phyloP scores from a whole-genome alignment of 2,113 vertebrate species.

The Cariama cristata region DNA sequence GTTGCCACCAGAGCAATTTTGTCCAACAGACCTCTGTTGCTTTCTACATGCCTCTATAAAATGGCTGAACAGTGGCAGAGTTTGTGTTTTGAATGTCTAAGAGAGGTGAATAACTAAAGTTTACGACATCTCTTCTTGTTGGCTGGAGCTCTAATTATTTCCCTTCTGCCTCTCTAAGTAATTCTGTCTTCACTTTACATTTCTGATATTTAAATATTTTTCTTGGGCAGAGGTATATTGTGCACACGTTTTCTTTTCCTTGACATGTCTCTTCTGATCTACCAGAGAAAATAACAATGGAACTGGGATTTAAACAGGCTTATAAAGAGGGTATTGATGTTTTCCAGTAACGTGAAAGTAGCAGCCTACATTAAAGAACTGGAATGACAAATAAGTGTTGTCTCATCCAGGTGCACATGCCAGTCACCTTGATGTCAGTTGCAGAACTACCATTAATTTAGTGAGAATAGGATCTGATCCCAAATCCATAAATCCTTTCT shows the following conservation, averaged over 20 bases:
- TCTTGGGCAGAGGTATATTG: conserved; percentile 1
- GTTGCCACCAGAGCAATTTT: not conserved
- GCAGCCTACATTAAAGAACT: not conserved
- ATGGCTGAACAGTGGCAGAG: conserved; percentile 30
- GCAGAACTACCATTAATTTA: conserved; percentile 29
- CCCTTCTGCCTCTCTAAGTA: conserved; percentile 38
- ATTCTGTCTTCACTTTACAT: conserved; percentile 40
- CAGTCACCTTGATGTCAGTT: conserved; percentile 36
- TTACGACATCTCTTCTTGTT: conserved; percentile 39
- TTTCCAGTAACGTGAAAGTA: not conserved
- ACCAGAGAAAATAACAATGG: conserved; percentile 53
- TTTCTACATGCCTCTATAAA: conserved; percentile 6
- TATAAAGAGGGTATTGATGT: conserved; percentile 14
- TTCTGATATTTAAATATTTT: conserved; percentile 56
- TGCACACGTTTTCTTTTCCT: not conserved
- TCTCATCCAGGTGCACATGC: conserved; percentile 31
- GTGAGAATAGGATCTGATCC: conserved; percentile 33
- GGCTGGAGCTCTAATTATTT: conserved; percentile 54
- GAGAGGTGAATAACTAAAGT: conserved; percentile 18
- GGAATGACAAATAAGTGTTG: not conserved
- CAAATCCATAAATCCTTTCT: conserved; percentile 63
- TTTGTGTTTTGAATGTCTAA: conserved; percentile 19
- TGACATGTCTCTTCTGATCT: conserved; percentile 31
- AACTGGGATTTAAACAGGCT: conserved; percentile 1
- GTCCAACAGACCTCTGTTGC: not conserved